Conservation (phyloP, 92 coral and sea anemone species). For the Palythoa grandiflora region DNA sequence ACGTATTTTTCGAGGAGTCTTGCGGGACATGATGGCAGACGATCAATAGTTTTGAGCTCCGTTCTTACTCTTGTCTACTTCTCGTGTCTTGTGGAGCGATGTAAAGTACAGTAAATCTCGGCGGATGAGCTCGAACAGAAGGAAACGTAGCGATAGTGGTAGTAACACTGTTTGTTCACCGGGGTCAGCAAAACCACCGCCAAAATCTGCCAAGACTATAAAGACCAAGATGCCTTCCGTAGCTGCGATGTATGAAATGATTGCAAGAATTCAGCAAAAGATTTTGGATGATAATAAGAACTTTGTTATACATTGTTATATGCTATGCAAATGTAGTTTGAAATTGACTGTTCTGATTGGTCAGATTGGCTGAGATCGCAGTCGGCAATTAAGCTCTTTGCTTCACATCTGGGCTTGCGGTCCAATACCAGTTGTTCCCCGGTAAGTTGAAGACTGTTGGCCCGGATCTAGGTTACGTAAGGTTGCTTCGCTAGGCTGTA, state of each 20-base stretch:
- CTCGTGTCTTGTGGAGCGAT: background rate
- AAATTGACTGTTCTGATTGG: slow-evolving; percentile 1
- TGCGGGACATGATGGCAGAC: background rate
- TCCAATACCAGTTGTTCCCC: background rate
- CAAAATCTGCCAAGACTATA: background rate
- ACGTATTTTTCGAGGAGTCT: too few species aligned
- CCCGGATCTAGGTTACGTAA: too few species aligned
- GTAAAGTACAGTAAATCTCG: background rate
- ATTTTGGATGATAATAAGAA: background rate
- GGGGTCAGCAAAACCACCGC: background rate
- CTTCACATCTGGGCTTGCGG: background rate
- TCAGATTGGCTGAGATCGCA: slow-evolving; percentile 1
- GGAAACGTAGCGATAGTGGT: background rate
- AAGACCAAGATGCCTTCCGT: background rate
- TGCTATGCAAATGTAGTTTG: too few species aligned
- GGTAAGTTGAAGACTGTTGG: too few species aligned
- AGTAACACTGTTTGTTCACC: background rate
- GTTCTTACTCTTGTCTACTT: background rate
- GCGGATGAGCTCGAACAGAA: background rate
- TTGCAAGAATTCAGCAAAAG: background rate
- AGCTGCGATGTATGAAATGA: background rate
- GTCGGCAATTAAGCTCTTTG: background rate
- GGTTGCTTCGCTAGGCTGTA: too few species aligned
- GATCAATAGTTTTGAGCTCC: background rate
- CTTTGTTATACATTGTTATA: too few species aligned